A percentile compares a stretch with the other conserved stretches of the same genome.
Evolutionary conservation across 2,113 vertebrate species (phyloP).

Genomic region (Pangasianodon hypophthalmus): DNA sequence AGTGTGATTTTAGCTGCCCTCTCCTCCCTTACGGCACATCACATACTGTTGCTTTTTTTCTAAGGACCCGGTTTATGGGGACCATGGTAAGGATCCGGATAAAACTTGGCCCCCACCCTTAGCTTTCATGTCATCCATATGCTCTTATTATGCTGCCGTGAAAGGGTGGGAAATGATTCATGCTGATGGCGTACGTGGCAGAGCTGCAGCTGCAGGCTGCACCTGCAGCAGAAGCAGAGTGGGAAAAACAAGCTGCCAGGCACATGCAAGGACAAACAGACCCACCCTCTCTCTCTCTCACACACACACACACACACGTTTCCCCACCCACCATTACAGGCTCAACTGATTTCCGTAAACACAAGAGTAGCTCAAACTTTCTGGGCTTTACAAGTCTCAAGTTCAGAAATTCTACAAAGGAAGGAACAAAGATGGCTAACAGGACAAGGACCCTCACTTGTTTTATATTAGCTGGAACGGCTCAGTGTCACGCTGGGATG

Average conservation of each 20-base stretch:
- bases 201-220: conserved; percentile 72
- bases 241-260: conserved; percentile 68
- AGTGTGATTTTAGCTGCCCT: conserved; percentile 30
- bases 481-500: conserved; percentile 25
- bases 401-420: conserved; percentile 16
- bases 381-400: conserved; percentile 21
- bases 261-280: conserved; percentile 54
- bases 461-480: conserved; percentile 33
- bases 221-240: conserved; percentile 68
- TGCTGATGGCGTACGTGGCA: conserved; percentile 66
- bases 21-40: conserved; percentile 1
- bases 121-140: conserved; percentile 62
- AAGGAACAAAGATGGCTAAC: conserved; percentile 16
- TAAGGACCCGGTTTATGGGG: conserved; percentile 49
- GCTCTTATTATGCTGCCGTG: conserved; percentile 64
- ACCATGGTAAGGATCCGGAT: conserved; percentile 56
- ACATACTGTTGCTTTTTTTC: conserved; percentile 35
- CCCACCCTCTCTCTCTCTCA: conserved; percentile 27
- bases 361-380: conserved; percentile 31
- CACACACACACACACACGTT: conserved; percentile 26
- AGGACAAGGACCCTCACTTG: conserved; percentile 27
- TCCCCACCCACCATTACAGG: conserved; percentile 38
- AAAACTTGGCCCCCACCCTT: conserved; percentile 39
- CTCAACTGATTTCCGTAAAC: conserved; percentile 46
- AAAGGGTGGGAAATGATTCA: conserved; percentile 70